A percentile compares a stretch with the other conserved stretches of the same genome.
Conservation (phyloP, 2,113 vertebrate genomes). For the Ivindomyrus marchei region DNA sequence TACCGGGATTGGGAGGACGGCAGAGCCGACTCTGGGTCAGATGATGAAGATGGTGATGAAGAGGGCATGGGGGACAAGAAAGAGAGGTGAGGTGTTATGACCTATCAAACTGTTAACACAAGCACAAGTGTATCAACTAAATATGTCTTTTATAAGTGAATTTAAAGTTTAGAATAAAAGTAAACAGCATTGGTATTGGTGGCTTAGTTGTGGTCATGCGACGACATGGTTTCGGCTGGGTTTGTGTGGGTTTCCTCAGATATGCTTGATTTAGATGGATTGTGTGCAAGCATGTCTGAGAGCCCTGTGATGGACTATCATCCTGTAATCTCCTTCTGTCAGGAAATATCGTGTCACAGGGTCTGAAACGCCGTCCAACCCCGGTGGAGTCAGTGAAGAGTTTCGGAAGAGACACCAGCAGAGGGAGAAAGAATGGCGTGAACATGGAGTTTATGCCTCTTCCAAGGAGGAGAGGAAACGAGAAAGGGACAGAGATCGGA, state of each 20-base stretch:
- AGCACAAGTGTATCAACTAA: not conserved
- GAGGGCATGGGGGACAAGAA: constrained; percentile 52
- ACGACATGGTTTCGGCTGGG: not conserved
- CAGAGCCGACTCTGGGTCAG: constrained; percentile 72
- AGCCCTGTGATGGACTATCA: not conserved
- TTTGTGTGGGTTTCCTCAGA: not conserved
- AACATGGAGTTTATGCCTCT: constrained; percentile 87
- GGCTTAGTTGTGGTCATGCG: not conserved
- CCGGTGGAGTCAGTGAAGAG: constrained; percentile 92
- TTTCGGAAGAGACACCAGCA: constrained; percentile 82
- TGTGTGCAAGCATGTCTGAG: not conserved
- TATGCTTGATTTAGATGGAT: not conserved
- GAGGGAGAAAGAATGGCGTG: constrained; percentile 81
- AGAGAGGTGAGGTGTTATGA: constrained; percentile 64
- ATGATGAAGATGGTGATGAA: constrained; percentile 60
- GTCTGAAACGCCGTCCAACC: constrained; percentile 88
- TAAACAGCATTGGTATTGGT: not conserved
- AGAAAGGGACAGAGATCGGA: constrained; percentile 51
- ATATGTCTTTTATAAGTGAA: not conserved
- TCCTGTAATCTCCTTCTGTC: constrained; percentile 5
- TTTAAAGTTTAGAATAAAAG: not conserved
- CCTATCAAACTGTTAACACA: not conserved
- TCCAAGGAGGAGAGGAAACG: constrained; percentile 84
- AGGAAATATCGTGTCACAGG: constrained; percentile 88
- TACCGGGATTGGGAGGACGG: constrained; percentile 85